Evolutionary conservation across 2,888 invertebrate genomes (phyloP), one percentile per base, ranked within the genome.

Genomic region (Drosophila picticornis): DNA sequence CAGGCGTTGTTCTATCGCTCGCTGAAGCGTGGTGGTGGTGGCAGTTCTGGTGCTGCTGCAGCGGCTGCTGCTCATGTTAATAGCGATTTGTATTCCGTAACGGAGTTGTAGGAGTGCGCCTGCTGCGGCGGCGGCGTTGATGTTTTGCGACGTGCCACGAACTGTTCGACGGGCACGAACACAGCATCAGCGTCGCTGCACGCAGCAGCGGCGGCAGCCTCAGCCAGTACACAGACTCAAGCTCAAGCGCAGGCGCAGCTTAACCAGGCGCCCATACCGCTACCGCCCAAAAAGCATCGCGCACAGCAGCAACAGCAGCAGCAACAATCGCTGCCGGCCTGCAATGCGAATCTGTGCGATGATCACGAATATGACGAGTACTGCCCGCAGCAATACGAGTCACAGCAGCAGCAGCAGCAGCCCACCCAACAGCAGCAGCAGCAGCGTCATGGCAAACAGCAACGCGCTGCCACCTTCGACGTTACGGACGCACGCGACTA

Each of bases 1-100:
- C 91, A 91, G 58, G 84, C 84, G 1, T 68, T 93, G 13, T 93
- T 93, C 68, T 93, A 93, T 81, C 91, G 94, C 61, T 94, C 94
- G 19, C 86, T 94, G 34, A 94, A 94, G 81, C 93, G 94, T 25
- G 65, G 51, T 0, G 67, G 27, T 1, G 57, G 52, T 10, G 65
- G 56, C 0, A 57, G 68, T 0, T 77, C 56, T 2, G 78, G 71
- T 13, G 72, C 43, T 13, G 71, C 31, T 7, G 63, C 75, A 9
- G 75, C 56, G 9, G 78, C 81, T 16, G 93, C 93, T 31, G 92
- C 91, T 16, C 91, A 93, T 61, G 94, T 94, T 53, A 71, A 94
- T 73, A 94, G 94, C 64, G 95, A 96, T 92, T 92, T 97, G 79
- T 97, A 96, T 91, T 96, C 96, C 58, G 96, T 97, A 80, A 96